phyloP scores from a whole-genome alignment of 2,797 vertebrate genomes.

The Coregonus sp. region DNA sequence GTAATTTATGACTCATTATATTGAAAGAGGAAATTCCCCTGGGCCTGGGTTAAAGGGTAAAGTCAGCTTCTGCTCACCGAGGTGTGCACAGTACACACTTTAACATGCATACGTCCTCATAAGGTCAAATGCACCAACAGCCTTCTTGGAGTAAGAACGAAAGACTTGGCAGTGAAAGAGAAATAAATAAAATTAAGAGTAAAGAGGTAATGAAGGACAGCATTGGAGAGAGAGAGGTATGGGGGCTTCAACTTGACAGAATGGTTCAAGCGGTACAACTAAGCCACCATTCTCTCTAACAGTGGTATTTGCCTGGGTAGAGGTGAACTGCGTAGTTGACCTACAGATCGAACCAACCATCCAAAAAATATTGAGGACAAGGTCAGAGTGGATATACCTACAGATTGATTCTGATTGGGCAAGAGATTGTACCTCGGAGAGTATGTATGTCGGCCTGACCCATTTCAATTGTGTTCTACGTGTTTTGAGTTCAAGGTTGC shows the following conservation, averaged over 20 bases:
- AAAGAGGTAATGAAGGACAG: background rate
- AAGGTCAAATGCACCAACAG: background rate
- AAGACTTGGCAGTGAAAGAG: background rate
- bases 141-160: background rate
- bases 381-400: background rate
- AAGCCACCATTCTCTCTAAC: background rate
- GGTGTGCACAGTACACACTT: slow-evolving; percentile 18
- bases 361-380: background rate
- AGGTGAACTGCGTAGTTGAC: background rate
- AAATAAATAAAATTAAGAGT: slow-evolving; percentile 4
- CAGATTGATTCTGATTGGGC: background rate
- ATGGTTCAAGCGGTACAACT: too few species aligned
- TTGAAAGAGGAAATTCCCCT: slow-evolving; percentile 57
- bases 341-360: background rate
- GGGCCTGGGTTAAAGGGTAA: slow-evolving; percentile 10
- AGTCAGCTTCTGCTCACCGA: slow-evolving; percentile 2
- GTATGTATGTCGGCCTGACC: background rate
- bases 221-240: background rate
- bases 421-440: background rate
- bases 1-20: background rate
- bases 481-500: background rate
- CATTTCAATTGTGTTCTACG: background rate
- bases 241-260: background rate
- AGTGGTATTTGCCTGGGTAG: background rate
- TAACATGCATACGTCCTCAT: slow-evolving; percentile 48